Conservation (phyloP, 2,113 vertebrate genomes). For the Tragelaphus scriptus region DNA sequence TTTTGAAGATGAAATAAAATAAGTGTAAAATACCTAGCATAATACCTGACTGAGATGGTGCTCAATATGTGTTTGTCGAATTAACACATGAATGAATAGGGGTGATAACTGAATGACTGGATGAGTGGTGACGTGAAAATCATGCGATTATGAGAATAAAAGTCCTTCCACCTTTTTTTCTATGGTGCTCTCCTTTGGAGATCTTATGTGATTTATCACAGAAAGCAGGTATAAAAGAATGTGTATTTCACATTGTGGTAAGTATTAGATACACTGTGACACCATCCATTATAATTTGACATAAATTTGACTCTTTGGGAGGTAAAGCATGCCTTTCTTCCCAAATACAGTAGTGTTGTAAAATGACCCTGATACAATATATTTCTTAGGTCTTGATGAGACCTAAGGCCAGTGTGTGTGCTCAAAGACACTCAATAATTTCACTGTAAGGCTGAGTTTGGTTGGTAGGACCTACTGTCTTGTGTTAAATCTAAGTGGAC, state of each 20-base stretch:
- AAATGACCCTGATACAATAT: not conserved
- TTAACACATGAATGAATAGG: not conserved
- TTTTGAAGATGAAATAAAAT: not conserved
- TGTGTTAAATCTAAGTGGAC: not conserved
- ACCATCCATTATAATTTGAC: not conserved
- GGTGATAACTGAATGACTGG: not conserved
- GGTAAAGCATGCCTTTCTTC: not conserved
- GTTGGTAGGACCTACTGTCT: not conserved
- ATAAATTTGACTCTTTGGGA: not conserved
- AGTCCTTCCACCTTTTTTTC: not conserved
- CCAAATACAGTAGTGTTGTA: not conserved
- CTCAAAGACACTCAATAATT: not conserved
- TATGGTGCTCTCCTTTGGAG: not conserved
- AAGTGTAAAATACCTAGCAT: not conserved
- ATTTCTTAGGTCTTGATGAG: not conserved
- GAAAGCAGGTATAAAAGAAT: not conserved
- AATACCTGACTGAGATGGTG: not conserved
- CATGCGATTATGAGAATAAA: not conserved
- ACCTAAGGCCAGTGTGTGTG: not conserved
- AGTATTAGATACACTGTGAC: not conserved
- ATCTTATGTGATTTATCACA: not conserved
- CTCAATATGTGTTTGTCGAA: conserved; percentile 12
- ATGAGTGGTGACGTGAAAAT: not conserved
- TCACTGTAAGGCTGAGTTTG: not conserved
- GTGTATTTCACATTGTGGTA: not conserved